Evolutionary conservation across 2,797 vertebrate genomes (phyloP).

Genomic region (Pantherophis vulpinus): DNA sequence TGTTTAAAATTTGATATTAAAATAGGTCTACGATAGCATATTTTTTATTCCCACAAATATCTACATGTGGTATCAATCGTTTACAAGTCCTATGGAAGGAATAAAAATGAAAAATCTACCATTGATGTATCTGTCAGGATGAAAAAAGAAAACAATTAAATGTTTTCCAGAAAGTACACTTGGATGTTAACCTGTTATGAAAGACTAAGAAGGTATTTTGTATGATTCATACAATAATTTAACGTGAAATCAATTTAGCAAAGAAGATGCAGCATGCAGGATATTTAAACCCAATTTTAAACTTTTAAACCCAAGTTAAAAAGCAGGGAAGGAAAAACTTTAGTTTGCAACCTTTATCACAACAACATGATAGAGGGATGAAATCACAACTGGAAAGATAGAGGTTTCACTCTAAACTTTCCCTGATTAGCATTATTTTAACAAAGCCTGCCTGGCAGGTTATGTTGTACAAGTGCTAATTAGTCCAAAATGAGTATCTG

Average conservation of each 20-base stretch:
- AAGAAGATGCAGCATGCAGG: not conserved
- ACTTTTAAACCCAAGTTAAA: not conserved
- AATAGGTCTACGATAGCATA: not conserved
- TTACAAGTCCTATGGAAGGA: not conserved
- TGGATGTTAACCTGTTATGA: not conserved
- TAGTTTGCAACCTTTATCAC: not conserved
- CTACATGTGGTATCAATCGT: not conserved
- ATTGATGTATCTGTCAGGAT: not conserved
- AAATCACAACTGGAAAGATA: not conserved
- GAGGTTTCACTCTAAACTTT: not conserved
- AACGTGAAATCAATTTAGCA: not conserved
- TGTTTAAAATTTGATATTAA: not conserved
- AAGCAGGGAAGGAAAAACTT: fast-evolving
- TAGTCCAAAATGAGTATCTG: not conserved
- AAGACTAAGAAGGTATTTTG: not conserved
- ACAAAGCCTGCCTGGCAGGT: conserved; percentile 52
- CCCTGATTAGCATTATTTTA: conserved; percentile 3
- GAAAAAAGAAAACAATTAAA: not conserved
- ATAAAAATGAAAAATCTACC: conserved; percentile 23
- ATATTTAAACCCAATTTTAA: not conserved
- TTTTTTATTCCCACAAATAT: conserved; percentile 23
- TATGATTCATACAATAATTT: not conserved
- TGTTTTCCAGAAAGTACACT: not conserved
- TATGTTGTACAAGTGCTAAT: conserved; percentile 1
- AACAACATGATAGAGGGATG: not conserved